phyloP scores from a whole-genome alignment of 1,140 invertebrate genomes.

The Drosophila trapezifrons region DNA sequence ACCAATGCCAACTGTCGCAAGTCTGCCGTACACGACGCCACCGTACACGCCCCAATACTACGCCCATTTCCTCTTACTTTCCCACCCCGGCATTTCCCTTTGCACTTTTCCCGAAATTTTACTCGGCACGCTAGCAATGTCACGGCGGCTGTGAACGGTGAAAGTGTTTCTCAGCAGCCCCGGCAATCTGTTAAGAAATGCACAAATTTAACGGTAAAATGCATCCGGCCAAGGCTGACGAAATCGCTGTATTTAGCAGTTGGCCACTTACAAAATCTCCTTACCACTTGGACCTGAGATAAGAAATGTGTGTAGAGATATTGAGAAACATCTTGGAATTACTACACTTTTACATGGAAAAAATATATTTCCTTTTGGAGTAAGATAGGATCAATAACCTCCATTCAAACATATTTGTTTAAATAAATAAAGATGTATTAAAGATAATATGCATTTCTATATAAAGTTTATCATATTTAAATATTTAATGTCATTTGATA shows the following conservation, averaged over 20 bases:
- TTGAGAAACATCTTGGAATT: too few species aligned
- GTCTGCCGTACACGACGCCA: neutral
- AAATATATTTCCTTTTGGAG: neutral
- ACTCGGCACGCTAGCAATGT: conserved; percentile 65
- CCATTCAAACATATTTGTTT: too few species aligned
- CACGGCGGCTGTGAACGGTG: conserved; percentile 63
- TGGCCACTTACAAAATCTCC: conserved; percentile 1
- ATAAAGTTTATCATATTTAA: too few species aligned
- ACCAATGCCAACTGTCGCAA: conserved; percentile 53
- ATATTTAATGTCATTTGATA: too few species aligned
- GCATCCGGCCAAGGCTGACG: conserved; percentile 46
- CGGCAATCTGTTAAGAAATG: conserved; percentile 51
- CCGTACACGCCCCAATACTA: conserved; percentile 9
- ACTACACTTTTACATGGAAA: neutral
- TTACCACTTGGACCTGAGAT: conserved; percentile 4
- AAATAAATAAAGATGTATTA: too few species aligned
- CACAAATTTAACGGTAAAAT: conserved; percentile 61
- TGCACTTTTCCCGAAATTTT: conserved; percentile 14
- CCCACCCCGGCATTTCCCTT: conserved; percentile 8
- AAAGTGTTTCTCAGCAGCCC: conserved; percentile 63
- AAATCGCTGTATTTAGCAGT: conserved; percentile 38
- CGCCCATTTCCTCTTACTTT: conserved; percentile 1
- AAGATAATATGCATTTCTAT: too few species aligned
- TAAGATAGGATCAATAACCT: neutral
- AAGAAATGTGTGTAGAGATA: neutral